These are phyloP conservation scores for Pteronura brasiliensis DNA, from an alignment of 2,113 vertebrate species.

Conservation along the genomic window DNA sequence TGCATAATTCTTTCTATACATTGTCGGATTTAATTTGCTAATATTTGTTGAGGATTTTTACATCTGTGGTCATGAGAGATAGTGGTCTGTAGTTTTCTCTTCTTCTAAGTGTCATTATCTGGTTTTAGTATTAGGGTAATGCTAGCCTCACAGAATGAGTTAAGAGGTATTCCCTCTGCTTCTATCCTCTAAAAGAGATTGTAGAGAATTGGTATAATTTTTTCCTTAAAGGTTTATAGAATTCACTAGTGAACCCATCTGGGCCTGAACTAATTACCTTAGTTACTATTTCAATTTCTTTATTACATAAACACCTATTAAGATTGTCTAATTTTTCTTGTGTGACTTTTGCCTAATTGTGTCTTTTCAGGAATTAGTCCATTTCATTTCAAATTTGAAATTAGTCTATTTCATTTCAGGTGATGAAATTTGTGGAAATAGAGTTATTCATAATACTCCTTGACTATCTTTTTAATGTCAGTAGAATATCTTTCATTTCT, in stretches of 20 bases:
- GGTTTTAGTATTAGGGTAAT: not conserved
- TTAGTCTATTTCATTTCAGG: not conserved
- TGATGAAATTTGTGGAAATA: not conserved
- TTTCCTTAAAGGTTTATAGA: not conserved
- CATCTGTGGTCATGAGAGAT: not conserved
- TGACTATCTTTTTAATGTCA: not conserved
- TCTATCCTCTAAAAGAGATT: not conserved
- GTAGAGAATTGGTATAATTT: not conserved
- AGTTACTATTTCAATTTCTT: not conserved
- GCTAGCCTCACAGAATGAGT: not conserved
- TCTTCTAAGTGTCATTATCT: not conserved
- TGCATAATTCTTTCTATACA: not conserved
- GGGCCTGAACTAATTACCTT: not conserved
- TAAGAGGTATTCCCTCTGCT: not conserved
- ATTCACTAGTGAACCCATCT: not conserved
- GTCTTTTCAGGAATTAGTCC: not conserved
- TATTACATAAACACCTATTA: not conserved
- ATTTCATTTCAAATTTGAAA: not conserved
- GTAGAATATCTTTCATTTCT: too few species aligned
- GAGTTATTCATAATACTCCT: not conserved
- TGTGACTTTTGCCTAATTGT: not conserved
- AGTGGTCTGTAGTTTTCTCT: not conserved
- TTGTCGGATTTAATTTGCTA: not conserved
- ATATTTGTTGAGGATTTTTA: not conserved
- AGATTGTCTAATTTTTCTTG: not conserved